Evolutionary conservation across 1,140 invertebrate species (phyloP).

Genomic region (Planococcus citri): DNA sequence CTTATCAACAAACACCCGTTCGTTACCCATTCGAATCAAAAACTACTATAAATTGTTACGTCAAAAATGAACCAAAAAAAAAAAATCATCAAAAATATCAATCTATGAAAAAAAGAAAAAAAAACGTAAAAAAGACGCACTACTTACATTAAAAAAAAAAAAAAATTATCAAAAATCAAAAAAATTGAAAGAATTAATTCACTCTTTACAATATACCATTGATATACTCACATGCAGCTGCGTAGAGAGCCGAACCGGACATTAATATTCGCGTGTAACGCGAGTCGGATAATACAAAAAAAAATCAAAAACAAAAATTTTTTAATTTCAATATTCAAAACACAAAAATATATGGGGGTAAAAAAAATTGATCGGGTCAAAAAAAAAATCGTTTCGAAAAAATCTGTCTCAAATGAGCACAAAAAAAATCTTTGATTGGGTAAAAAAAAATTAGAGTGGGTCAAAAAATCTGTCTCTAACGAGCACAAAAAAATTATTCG

Average conservation of each 20-base stretch:
- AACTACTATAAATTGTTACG: no score
- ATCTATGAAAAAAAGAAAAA: not conserved
- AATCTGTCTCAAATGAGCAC: not conserved
- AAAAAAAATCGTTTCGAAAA: constrained; percentile 4
- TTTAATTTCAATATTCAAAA: constrained; percentile 6
- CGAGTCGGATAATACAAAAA: constrained; percentile 17
- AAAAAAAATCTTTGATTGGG: no score
- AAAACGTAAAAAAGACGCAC: not conserved
- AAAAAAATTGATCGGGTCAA: not conserved
- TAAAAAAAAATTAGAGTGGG: no score
- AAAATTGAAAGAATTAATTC: not conserved
- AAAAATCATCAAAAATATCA: constrained; percentile 10
- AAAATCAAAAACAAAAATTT: not conserved
- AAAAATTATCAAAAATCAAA: constrained; percentile 12
- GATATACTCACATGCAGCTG: constrained; percentile 18
- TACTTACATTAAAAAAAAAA: not conserved
- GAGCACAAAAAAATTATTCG: no score
- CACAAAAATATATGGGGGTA: constrained; percentile 15
- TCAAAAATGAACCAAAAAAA: constrained; percentile 5
- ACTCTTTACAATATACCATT: constrained; percentile 4
- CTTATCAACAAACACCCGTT: no score
- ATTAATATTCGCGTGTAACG: constrained; percentile 10
- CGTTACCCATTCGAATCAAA: no score
- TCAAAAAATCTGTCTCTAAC: no score
- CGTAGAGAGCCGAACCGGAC: not conserved